These are phyloP conservation scores for Coluber constrictor DNA, from an alignment of 2,797 vertebrate genomes.

Conservation along the genomic window DNA sequence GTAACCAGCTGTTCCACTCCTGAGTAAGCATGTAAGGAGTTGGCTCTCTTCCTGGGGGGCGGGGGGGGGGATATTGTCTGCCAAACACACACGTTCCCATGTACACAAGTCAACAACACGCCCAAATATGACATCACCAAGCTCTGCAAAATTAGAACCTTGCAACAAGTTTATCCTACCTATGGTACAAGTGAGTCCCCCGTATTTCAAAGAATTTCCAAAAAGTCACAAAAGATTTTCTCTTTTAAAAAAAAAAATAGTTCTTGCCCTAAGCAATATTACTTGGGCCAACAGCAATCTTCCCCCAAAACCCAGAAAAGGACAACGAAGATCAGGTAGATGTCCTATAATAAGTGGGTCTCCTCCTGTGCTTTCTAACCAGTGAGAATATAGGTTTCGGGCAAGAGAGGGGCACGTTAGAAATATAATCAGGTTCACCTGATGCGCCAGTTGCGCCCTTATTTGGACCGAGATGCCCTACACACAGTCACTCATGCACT, in stretches of 20 bases:
- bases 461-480: too few species aligned
- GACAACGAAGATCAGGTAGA: background rate
- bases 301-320: background rate
- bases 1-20: background rate
- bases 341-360: background rate
- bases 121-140: background rate
- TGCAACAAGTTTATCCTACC: background rate
- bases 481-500: too few species aligned
- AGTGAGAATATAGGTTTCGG: background rate
- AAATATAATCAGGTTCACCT: background rate
- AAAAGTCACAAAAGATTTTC: background rate
- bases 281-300: background rate
- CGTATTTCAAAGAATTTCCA: background rate
- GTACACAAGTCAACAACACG: background rate
- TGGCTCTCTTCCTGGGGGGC: too few species aligned
- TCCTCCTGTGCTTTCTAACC: background rate
- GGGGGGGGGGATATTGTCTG: background rate
- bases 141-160: background rate
- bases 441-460: too few species aligned
- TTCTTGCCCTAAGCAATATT: background rate
- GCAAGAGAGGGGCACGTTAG: background rate
- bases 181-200: background rate
- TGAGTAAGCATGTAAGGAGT: background rate
- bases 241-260: background rate
- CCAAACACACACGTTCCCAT: too few species aligned